These are phyloP conservation scores for Oophaga sylvatica DNA, from an alignment of 2,797 vertebrate species.

Conservation along the genomic window DNA sequence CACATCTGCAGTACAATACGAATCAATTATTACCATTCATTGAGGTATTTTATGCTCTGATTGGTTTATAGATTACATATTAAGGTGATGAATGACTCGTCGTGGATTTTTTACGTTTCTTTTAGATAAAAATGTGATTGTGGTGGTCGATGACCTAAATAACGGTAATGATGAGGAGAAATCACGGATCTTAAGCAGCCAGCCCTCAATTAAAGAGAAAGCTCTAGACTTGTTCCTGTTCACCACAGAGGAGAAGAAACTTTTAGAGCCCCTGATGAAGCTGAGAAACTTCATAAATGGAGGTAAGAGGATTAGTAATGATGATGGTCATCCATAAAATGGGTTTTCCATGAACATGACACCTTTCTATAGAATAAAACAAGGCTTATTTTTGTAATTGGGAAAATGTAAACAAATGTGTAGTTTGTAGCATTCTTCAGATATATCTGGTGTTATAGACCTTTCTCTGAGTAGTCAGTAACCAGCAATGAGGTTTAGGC, in stretches of 20 bases:
- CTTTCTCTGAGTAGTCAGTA: too few species aligned
- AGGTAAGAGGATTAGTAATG: background rate
- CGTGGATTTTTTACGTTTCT: background rate
- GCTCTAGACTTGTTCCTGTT: background rate
- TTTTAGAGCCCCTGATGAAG: background rate
- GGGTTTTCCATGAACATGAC: background rate
- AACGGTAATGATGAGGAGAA: background rate
- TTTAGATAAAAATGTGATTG: background rate
- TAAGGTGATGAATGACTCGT: background rate
- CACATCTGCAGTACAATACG: too few species aligned
- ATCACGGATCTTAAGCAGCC: background rate
- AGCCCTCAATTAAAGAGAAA: background rate
- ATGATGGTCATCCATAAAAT: background rate
- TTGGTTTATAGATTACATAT: background rate
- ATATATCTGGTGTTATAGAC: too few species aligned
- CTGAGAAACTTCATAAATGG: background rate
- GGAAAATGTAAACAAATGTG: too few species aligned
- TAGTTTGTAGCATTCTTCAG: too few species aligned
- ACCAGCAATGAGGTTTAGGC: too few species aligned
- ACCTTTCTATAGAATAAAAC: too few species aligned
- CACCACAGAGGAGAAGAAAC: background rate
- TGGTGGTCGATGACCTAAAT: conserved; percentile 20
- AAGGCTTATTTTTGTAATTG: too few species aligned
- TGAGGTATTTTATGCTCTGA: too few species aligned
- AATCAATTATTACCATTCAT: too few species aligned